Base-by-base conservation (phyloP, 1,140 invertebrate species). In the Drosophila orena region DNA sequence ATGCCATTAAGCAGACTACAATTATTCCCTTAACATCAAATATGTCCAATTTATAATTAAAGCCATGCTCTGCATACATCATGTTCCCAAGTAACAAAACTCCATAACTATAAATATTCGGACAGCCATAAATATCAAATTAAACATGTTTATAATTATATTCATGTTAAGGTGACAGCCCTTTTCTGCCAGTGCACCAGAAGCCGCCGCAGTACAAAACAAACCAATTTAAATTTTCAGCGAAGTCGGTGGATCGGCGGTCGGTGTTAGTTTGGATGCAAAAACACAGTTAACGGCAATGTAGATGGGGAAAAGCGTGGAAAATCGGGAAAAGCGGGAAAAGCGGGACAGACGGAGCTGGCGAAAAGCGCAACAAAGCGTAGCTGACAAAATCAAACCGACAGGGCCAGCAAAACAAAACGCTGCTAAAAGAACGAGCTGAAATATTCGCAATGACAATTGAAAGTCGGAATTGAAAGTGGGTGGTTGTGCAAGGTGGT, bases 191-290 rank as follows among this genome's bases (percentile, higher is more conserved):
- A n/a, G 46, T 68, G 46, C 64, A 64, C 1, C 30, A 50, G 72
- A 81, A 79, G 72, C 65, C 70, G 70, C 79, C 79, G 60, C 83
- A 88, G 78, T 69, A 89, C 83, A 88, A 88, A 88, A 88, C 83
- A 89, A 88, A 89, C 84, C 84, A 88, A 88, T 88, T 89, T 88
- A 88, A 88, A 88, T 89, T 88, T 88, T 79, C 69, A 89, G 56
- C 79, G 55, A 60, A 79, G 64, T 62, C 60, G 52, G 46, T 57
- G 73, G 69, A 20, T 71, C 64, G 54, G n/a, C 49, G 69, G 55
- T 61, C 43, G 49, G 15, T 43, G 38, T 22, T 34, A 54, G 40
- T 56, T 53, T 34, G 22, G 59, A 57, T 56, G 59, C 34, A 38
- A 61, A 68, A 81, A 71, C 60, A 71, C 60, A 64, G 77, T 71